Conservation (phyloP, 2,113 vertebrate genomes). For the Heterotilapia buettikoferi region DNA sequence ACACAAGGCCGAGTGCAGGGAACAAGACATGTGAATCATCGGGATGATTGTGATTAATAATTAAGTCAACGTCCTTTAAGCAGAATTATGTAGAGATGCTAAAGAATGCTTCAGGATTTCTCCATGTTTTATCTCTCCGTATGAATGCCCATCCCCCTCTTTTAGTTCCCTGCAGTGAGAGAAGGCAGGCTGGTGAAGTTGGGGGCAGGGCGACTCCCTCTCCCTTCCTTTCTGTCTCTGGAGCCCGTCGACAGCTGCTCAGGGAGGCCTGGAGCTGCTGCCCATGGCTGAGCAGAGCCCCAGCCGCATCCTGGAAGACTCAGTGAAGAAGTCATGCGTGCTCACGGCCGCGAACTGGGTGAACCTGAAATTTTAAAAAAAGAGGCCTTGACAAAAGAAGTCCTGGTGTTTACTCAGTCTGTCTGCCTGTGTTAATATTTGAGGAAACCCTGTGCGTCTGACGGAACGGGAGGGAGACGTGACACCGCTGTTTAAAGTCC, state of each 20-base stretch:
- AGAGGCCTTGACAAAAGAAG: constrained; percentile 21
- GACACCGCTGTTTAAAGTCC: constrained; percentile 33
- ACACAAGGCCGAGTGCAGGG: not conserved
- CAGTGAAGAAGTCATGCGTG: not conserved
- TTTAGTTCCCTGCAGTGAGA: constrained; percentile 25
- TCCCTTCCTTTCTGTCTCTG: constrained; percentile 18
- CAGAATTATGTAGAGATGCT: not conserved
- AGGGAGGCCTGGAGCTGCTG: constrained; percentile 48
- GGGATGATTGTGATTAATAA: not conserved
- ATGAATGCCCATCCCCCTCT: constrained; percentile 50
- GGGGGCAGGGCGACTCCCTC: constrained; percentile 60
- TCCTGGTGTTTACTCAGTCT: constrained; percentile 53
- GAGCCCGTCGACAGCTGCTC: constrained; percentile 64
- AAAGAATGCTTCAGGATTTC: constrained; percentile 2
- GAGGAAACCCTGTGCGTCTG: constrained; percentile 5
- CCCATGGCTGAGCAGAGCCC: constrained; percentile 6
- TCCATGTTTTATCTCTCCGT: not conserved
- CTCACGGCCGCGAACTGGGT: not conserved
- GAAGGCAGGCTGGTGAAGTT: constrained; percentile 44
- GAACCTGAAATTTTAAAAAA: not conserved
- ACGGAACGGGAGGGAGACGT: not conserved
- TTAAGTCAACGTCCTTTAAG: not conserved
- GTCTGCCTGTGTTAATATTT: constrained; percentile 59
- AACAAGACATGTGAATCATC: not conserved
- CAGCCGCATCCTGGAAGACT: constrained; percentile 42